A percentile compares a stretch with the other conserved stretches of the same genome.
phyloP scores from a whole-genome alignment of 2,888 invertebrate species.

The Ormyrus nitidulus region DNA sequence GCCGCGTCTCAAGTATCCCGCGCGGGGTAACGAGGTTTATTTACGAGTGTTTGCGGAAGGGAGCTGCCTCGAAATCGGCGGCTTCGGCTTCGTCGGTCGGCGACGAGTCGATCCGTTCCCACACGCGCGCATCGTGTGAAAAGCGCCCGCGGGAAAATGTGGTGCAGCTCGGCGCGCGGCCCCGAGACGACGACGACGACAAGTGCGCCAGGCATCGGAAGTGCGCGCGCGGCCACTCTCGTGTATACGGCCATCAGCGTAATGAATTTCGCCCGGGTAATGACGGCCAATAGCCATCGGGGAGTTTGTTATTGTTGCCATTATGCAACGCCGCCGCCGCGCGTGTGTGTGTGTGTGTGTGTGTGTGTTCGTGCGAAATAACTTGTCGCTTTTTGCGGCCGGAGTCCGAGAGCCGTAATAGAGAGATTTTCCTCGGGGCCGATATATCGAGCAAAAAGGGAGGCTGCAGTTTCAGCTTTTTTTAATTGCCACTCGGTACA shows the following conservation, averaged over 20 bases:
- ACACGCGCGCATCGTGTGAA: conserved; percentile 70
- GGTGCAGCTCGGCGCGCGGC: conserved; percentile 51
- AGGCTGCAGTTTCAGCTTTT: too few relatives aligned
- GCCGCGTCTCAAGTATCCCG: too few relatives aligned
- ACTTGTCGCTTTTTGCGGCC: too few relatives aligned
- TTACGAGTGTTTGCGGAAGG: conserved; percentile 66
- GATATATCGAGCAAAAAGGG: too few relatives aligned
- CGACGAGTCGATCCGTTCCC: conserved; percentile 67
- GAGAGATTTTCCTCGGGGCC: neutral
- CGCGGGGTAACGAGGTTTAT: conserved; percentile 39
- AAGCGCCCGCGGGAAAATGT: conserved; percentile 66
- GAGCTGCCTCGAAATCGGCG: conserved; percentile 51
- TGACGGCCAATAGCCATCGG: conserved; percentile 9
- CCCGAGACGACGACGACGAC: neutral
- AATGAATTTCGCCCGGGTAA: conserved; percentile 34
- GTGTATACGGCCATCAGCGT: neutral
- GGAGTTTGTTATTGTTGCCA: neutral
- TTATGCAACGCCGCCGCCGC: conserved; percentile 1
- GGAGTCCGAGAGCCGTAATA: neutral
- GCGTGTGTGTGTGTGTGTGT: too few relatives aligned
- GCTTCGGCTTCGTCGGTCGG: conserved; percentile 60
- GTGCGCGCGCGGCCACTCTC: neutral
- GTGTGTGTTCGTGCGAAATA: too few relatives aligned
- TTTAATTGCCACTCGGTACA: too few relatives aligned
- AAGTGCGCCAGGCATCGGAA: neutral